Base-by-base conservation (phyloP, 2,888 invertebrate species). In the Digitonthophagus gazella region DNA sequence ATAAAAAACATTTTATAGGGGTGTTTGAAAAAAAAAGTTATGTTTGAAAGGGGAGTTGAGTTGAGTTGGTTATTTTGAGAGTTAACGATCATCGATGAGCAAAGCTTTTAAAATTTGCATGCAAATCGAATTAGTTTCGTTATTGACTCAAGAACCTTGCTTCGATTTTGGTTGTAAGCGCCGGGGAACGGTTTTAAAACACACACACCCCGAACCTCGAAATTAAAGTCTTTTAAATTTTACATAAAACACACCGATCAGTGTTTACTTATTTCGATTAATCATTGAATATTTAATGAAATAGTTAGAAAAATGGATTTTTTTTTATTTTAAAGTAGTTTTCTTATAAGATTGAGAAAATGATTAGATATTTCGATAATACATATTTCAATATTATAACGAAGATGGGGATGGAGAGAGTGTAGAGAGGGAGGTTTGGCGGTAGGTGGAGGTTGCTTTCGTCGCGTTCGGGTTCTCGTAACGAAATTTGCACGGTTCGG, bases 71-170 rank as follows among this genome's bases (percentile, higher is more conserved):
- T 44, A 44, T 44, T 44, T 61, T 61, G 16, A 18, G 61, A 15
- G 4, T 61, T 20, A 20, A 61, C 20, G 61, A 61, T 61, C 18
- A 20, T 18, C 67, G 72, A 73, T 61, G 61, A 20, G 61, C 67
- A 72, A 69, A 69, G 69, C 68, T 72, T 73, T 44, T 69, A 72
- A 78, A 78, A 80, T 81, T 81, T 81, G 76, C 81, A 81, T 81
- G 75, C 78, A 81, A 81, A 80, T 80, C 80, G 80, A 80, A 81
- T 81, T 80, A 80, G 77, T 79, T 80, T n/a, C 78, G 76, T 76
- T 79, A 79, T 79, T 79, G 79, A 78, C 77, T 79, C 75, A 75
- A 76, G 77, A 76, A 75, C 61, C 61, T 2, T 44, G 28, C 28
- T 44, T 20, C 16, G 61, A 19, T 18, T n/a, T 44, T 44, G 28